Percentiles rank a stretch among this genome's conserved stretches.
phyloP scores from a whole-genome alignment of 1,140 invertebrate genomes.

The Brachionus rubens region DNA sequence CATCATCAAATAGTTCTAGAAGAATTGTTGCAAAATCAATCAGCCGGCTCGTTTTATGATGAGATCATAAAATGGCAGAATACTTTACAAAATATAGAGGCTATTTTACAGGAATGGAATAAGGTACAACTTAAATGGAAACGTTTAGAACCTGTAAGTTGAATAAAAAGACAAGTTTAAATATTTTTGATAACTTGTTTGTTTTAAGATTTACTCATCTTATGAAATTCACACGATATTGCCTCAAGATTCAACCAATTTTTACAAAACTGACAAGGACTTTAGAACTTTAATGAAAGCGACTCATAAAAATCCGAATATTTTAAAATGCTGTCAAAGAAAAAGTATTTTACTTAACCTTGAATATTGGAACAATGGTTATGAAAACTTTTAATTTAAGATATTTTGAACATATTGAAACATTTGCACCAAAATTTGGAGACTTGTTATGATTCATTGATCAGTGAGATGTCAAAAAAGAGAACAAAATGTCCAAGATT shows the following conservation, averaged over 20 bases:
- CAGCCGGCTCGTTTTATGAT: conserved; percentile 59
- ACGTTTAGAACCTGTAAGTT: conserved; percentile 58
- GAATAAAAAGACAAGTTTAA: neutral
- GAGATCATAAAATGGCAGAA: conserved; percentile 61
- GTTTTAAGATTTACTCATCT: conserved; percentile 52
- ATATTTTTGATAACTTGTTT: conserved; percentile 11
- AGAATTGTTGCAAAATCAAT: conserved; percentile 57
- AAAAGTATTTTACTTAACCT: conserved; percentile 57
- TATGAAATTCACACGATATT: conserved; percentile 54
- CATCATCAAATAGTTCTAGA: conserved; percentile 59
- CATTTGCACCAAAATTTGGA: conserved; percentile 55
- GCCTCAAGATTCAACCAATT: conserved; percentile 53
- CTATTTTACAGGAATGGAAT: conserved; percentile 56
- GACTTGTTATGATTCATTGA: conserved; percentile 51
- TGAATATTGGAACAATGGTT: too few species aligned
- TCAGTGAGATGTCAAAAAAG: conserved; percentile 21
- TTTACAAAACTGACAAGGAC: conserved; percentile 55
- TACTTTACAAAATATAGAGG: conserved; percentile 58
- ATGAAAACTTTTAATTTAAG: conserved; percentile 30
- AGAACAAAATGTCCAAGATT: conserved; percentile 34
- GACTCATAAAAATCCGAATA: conserved; percentile 59
- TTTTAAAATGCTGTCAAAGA: conserved; percentile 59
- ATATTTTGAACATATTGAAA: conserved; percentile 57
- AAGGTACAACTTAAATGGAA: conserved; percentile 60
- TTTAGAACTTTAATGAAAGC: conserved; percentile 58